A percentile compares a stretch with the other conserved stretches of the same genome.
Conservation (phyloP, 2,797 vertebrate species). For the Channa striata region DNA sequence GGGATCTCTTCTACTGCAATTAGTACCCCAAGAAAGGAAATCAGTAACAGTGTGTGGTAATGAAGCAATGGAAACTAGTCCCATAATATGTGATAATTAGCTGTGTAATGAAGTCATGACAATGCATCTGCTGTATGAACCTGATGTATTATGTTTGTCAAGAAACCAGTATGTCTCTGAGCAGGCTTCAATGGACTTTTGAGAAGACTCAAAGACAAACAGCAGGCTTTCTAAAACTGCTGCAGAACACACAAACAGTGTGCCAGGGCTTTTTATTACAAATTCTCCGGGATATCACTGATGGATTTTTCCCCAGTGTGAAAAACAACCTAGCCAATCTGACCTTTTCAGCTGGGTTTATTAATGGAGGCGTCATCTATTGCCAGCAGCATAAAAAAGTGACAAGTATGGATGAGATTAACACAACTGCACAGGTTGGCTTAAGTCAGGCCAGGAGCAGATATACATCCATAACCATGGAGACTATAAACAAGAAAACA, state of each 20-base stretch:
- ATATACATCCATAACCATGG: too few relatives aligned
- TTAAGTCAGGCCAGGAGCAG: background rate
- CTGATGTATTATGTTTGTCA: conserved; percentile 19
- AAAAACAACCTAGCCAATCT: background rate
- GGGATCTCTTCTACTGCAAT: background rate
- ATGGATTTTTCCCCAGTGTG: background rate
- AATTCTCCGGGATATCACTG: background rate
- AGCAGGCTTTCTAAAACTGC: background rate
- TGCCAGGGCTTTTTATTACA: background rate
- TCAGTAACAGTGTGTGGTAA: conserved; percentile 10
- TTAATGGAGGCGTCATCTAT: too few relatives aligned
- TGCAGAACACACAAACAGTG: background rate
- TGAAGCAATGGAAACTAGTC: conserved; percentile 26
- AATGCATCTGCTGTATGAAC: conserved; percentile 22
- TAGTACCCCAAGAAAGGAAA: too few relatives aligned
- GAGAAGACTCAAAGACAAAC: background rate
- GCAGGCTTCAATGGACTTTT: conserved; percentile 1
- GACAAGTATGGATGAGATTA: background rate
- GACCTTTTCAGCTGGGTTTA: too few relatives aligned
- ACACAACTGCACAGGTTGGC: background rate
- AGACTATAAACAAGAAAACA: too few relatives aligned
- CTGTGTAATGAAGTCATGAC: conserved; percentile 27
- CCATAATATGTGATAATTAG: conserved; percentile 38
- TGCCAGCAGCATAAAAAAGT: background rate
- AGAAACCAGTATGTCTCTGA: conserved; percentile 6